Evolutionary conservation across 2,113 vertebrate genomes (phyloP), one percentile per base, ranked within the genome.

Genomic region (Prinia subflava): DNA sequence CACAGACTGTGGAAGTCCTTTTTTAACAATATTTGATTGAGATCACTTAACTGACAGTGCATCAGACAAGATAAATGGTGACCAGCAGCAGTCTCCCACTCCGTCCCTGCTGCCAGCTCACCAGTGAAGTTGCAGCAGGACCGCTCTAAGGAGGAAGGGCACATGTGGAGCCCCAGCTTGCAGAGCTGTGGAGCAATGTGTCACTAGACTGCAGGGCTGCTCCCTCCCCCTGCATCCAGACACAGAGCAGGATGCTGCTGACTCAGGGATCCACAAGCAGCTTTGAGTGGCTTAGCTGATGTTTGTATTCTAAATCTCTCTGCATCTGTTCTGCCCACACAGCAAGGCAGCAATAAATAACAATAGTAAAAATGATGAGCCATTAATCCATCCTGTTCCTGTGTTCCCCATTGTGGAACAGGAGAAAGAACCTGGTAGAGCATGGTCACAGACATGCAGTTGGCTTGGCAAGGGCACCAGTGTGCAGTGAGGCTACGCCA

Each of bases 301-400:
- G 18, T 86, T 95, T 88, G 63, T 80, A 42, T 37, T 74, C 68
- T 80, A 86, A 95, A 93, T 86, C 92, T 83, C 57, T 23, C 25
- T 0, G 0, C 57, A 28, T 64, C 69, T 80, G n/a, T 83, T 94
- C 92, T 83, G 79, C 86, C 69, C 31, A 81, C 42, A 53, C 79
- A 93, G 89, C 86, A 79, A 83, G 39, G 16, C 42, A 1, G 39
- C 55, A 90, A 73, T 63, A 92, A 89, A 85, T 70, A 65, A 49
- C 46, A 30, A 11, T 4, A 59, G 67, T 35, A 55, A 77, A 88
- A 90, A 42, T 31, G 50, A 81, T 73, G 62, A 91, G 37, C 39
- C 52, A 64, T 60, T 53, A 89, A 87, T 52, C n/a, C 49, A 37
- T 59, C 13, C 35, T 39, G 15, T 64, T 71, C n/a, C 63, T 31